Percentiles rank a stretch among this genome's conserved stretches.
phyloP scores from a whole-genome alignment of 2,797 vertebrate genomes.

The Calcarius lapponicus region DNA sequence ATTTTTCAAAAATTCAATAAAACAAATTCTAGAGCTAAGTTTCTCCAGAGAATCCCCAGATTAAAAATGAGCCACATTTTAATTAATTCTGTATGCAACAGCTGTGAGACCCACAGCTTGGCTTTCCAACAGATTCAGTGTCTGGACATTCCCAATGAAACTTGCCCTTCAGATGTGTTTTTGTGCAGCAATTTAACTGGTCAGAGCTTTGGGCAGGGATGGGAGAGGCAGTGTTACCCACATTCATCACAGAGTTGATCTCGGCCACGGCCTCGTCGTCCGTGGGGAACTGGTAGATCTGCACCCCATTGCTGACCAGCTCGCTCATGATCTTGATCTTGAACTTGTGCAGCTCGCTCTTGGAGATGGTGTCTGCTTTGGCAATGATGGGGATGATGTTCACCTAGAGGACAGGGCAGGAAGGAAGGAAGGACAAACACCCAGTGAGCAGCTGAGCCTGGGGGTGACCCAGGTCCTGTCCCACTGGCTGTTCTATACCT shows the following conservation, averaged over 20 bases:
- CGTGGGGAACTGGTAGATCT: conserved; percentile 98
- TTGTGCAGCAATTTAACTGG: not conserved
- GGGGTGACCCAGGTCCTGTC: not conserved
- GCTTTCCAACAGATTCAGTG: not conserved
- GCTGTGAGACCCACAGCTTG: not conserved
- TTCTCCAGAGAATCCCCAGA: not conserved
- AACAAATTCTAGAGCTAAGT: not conserved
- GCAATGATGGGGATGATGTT: conserved; percentile 99
- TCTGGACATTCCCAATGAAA: not conserved
- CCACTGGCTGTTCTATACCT: not conserved
- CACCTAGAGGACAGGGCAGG: conserved; percentile 78
- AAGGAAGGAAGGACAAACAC: not conserved
- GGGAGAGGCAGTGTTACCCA: conserved; percentile 73
- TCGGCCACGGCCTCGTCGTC: conserved; percentile 94
- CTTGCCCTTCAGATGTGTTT: not conserved
- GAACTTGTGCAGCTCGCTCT: conserved; percentile 98
- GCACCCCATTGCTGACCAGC: conserved; percentile 96
- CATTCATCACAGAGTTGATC: conserved; percentile 98
- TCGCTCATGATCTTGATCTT: conserved; percentile 99
- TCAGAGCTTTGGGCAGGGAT: rapidly evolving
- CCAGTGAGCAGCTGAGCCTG: not conserved
- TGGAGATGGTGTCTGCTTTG: conserved; percentile 98
- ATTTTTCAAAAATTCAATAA: not conserved
- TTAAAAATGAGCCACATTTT: not conserved
- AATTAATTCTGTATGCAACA: not conserved